Base-by-base conservation (phyloP, 2,888 invertebrate genomes). In the Homarus gammarus region DNA sequence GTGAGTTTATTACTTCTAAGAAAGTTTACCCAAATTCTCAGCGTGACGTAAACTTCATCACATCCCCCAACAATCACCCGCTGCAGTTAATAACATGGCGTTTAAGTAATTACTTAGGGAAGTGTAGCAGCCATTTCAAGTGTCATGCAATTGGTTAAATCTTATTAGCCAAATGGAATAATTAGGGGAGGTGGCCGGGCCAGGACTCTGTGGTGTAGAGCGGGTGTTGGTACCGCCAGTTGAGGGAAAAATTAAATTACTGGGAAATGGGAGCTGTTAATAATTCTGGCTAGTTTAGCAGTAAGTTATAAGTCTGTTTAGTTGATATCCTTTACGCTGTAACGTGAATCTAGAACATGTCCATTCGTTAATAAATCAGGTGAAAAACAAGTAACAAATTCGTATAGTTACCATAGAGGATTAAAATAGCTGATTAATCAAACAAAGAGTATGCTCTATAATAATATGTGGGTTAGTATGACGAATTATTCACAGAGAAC, bases 71-170 rank as follows among this genome's bases (percentile, higher is more conserved):
- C 15, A 15, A 22, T 56, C 56, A 64, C 22, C 31, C 27, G 3
- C 5, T 27, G 2, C 31, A 27, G 5, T 12, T 64, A 27, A 27
- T 64, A 64, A 6, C 27, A 64, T 1, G 31, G 44, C 6, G 49
- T 44, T 75, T 75, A 75, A 44, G 75, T 72, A 83, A 83, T 83
- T 68, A 72, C 83, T 49, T 33, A 22, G 72, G 40, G 61, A 83
- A 49, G 51, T 72, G 44, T 72, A 72, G 49, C 72, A 72, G 83
- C 36, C 70, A 44, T 38, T 68, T 70, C 83, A 83, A 49, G 83
- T 83, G 83, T 83, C 83, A 83, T 72, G 72, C 83, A 38, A 49
- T 49, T 49, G 75, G 83, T 40, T 83, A 83, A 83, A 83, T 83
- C 83, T 83, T 83, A 83, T 83, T 83, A 83, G 72, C 70, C 83